phyloP scores from a whole-genome alignment of 2,888 invertebrate genomes.

The Drosophila mulleri region DNA sequence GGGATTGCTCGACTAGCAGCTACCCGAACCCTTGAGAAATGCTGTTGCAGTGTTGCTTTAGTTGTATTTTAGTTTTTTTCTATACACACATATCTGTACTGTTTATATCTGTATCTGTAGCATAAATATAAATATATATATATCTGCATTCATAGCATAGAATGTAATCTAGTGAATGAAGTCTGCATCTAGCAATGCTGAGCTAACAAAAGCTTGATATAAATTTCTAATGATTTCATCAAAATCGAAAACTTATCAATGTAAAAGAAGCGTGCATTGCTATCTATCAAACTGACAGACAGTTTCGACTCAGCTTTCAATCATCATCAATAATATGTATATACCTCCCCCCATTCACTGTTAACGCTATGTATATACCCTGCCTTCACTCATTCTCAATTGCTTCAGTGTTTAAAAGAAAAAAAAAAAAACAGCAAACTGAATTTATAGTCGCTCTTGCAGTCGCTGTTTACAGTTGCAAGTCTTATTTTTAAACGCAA shows the following conservation, averaged over 20 bases:
- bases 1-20: neutral
- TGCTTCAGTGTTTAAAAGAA: neutral
- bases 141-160: too few relatives aligned
- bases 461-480: slow-evolving; percentile 61
- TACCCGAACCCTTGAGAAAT: neutral
- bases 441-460: slow-evolving; percentile 31
- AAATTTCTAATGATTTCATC: neutral
- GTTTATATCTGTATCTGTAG: neutral
- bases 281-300: neutral
- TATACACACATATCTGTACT: too few relatives aligned
- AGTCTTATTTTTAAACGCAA: slow-evolving; percentile 75
- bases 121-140: too few relatives aligned
- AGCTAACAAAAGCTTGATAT: neutral
- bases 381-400: neutral
- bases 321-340: neutral
- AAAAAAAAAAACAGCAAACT: slow-evolving; percentile 15
- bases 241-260: neutral
- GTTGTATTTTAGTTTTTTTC: neutral
- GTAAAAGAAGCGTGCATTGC: neutral
- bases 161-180: too few relatives aligned
- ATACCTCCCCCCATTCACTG: neutral
- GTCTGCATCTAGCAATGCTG: too few relatives aligned
- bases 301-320: neutral
- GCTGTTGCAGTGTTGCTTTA: neutral
- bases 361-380: neutral